A percentile compares a stretch with the other conserved stretches of the same genome.
These are phyloP conservation scores for Cataglyphis rosenhaueri DNA, from an alignment of 2,888 invertebrate species.

Conservation along the genomic window DNA sequence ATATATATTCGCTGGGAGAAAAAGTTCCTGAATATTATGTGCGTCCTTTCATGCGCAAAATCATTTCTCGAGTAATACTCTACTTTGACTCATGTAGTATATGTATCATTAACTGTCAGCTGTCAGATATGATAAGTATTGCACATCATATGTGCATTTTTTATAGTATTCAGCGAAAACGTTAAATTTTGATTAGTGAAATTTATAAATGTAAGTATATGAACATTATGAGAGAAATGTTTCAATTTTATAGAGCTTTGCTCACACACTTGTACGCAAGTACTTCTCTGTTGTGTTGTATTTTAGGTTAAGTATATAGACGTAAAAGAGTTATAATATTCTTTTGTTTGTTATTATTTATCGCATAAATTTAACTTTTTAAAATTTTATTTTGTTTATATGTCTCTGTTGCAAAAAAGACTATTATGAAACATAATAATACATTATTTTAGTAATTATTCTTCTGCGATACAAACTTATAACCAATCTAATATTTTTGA, in stretches of 20 bases:
- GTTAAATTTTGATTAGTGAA: background rate
- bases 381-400: background rate
- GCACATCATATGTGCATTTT: background rate
- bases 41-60: background rate
- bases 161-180: background rate
- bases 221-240: background rate
- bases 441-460: background rate
- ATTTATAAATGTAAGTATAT: constrained; percentile 4
- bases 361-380: background rate
- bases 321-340: background rate
- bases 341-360: background rate
- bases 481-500: background rate
- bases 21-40: background rate
- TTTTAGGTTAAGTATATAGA: constrained; percentile 4
- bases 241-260: background rate
- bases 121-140: background rate
- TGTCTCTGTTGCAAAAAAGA: background rate
- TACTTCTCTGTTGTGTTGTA: background rate
- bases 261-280: background rate
- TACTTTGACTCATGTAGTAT: background rate
- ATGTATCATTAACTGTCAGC: background rate
- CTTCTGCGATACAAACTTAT: background rate
- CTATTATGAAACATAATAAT: background rate
- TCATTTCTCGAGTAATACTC: background rate
- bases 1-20: background rate